Evolutionary conservation across 2,113 vertebrate genomes (phyloP).

Genomic region (Sterrhoptilus dennistouni): DNA sequence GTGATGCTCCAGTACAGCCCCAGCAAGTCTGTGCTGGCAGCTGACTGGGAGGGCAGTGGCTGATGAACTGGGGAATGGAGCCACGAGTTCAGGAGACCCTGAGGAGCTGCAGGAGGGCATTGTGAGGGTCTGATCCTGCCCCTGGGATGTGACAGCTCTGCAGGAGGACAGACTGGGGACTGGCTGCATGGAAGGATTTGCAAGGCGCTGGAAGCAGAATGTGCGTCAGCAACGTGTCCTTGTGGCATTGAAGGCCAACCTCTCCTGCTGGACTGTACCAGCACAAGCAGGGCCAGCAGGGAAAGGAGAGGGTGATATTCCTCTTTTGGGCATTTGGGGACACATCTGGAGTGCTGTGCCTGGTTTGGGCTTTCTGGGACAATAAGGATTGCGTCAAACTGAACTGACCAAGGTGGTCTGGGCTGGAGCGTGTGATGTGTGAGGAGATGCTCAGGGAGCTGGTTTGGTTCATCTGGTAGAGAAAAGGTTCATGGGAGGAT

Average conservation of each 20-base stretch:
- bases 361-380: not conserved
- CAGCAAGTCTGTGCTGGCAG: not conserved
- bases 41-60: not conserved
- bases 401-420: not conserved
- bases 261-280: not conserved
- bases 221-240: fast-evolving
- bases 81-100: not conserved
- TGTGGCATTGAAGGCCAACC: not conserved
- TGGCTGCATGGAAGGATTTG: not conserved
- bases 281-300: fast-evolving
- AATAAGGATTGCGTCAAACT: not conserved
- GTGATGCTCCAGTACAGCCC: not conserved
- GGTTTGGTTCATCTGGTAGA: not conserved
- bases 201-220: not conserved
- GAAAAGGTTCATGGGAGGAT: not conserved
- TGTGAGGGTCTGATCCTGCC: not conserved
- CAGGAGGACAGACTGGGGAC: not conserved
- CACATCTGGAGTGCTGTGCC: not conserved
- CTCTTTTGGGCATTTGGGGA: not conserved
- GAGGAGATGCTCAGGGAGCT: not conserved
- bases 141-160: not conserved
- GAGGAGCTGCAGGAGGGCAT: not conserved
- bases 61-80: not conserved
- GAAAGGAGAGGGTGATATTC: not conserved
- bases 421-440: not conserved